Base-by-base conservation (phyloP, 2,113 vertebrate species). In the Panthera uncia region DNA sequence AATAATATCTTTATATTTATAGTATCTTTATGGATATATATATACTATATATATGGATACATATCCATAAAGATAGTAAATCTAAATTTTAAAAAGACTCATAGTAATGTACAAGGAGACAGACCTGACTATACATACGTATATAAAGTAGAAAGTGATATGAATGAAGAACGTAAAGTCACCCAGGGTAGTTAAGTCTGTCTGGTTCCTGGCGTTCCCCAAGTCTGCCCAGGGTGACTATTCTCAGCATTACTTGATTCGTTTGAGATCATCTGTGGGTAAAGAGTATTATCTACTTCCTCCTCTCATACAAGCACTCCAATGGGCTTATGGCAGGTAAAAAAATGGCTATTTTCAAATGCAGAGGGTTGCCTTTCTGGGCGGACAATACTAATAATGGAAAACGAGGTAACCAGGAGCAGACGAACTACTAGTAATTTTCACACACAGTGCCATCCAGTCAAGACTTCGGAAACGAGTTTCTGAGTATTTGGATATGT, bases 141-240 rank as follows among this genome's bases (percentile, higher is more conserved):
- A 14, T 7, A 19, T 45, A 71, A 23, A 76, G 29, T 15, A 45
- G 21, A 69, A 80, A 52, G 79, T 14, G 0, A 9, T 10, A 16
- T 4, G 41, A 16, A 63, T 23, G 38, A 0, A 80, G 23, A 80
- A 93, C 38, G 38, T 16, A 13, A 36, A 27, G 38, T 61, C 25
- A 7, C 23, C n/a, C 19, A 13, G 0, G 8, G 27, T 57, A 74
- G 25, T 4, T 48, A 13, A 19, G 50, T 23, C 9, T 41, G 7
- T 21, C 55, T 21, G n/a, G 7, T 3, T 61, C 50, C 12, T 15
- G 14, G 27, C 16, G 0, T 45, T 11, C 27, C 7, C 7, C 1
- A 0, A 50, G 61, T n/a, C 68, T 19, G 25, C 16, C 1, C 6
- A 25, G 4, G 11, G 48, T 25, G 55, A 19, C 29, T 45, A 45